Conservation (phyloP, 64 coral and sea anemone genomes). For the Montipora capricornis region DNA sequence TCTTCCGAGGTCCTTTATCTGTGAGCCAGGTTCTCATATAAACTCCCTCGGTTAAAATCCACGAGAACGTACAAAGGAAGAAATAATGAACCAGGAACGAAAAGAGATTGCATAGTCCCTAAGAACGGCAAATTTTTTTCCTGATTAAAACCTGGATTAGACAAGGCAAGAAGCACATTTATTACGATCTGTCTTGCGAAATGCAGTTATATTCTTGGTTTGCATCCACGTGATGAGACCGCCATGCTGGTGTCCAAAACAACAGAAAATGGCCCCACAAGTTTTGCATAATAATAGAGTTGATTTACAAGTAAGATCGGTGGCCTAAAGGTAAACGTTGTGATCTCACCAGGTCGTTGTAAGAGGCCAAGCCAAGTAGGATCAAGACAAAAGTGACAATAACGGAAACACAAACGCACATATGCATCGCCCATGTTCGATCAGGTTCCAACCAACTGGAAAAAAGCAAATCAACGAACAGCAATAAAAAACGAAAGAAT, state of each 20-base stretch:
- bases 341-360: slow-evolving; percentile 68
- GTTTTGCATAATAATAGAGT: no score
- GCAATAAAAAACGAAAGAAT: background rate
- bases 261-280: no score
- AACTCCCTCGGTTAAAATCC: slow-evolving; percentile 83
- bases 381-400: slow-evolving; percentile 84
- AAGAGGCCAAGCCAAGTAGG: slow-evolving; percentile 67
- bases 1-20: slow-evolving; percentile 55
- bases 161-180: background rate
- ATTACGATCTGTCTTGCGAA: no score
- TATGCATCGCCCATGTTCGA: slow-evolving; percentile 90
- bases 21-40: slow-evolving; percentile 89
- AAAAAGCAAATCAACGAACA: background rate
- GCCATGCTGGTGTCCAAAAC: no score
- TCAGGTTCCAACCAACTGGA: slow-evolving; percentile 87
- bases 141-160: background rate
- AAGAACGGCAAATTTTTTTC: background rate
- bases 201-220: no score
- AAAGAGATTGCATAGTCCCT: slow-evolving; percentile 41
- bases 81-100: slow-evolving; percentile 92
- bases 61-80: slow-evolving; percentile 86
- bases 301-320: background rate
- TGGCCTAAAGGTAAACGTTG: background rate
- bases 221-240: no score
- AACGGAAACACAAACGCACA: slow-evolving; percentile 85